Evolutionary conservation across 92 coral and sea anemone genomes (phyloP), one percentile per base, ranked within the genome.

Genomic region (Pocillopora grandis): DNA sequence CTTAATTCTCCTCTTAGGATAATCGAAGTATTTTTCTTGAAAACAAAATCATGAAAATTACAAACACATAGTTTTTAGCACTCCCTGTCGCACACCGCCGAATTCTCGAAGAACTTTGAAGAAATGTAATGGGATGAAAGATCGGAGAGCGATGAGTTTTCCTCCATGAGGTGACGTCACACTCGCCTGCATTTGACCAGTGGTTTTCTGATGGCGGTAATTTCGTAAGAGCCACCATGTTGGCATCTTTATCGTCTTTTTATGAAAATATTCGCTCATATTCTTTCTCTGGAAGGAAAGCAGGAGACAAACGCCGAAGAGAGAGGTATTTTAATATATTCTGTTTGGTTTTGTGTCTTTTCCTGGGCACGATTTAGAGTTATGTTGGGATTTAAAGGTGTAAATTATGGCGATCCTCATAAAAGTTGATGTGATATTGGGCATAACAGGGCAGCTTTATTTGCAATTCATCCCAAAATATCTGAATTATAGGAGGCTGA

Each of bases 171-270:
- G 15, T 58, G 85, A 83, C 86, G 80, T 83, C 86, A 83, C 60
- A 23, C 61, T 27, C 80, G 86, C 73, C 86, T 75, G 86, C 86
- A 75, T 62, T 72, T 67, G 82, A 33, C 79, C 88, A 84, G 88
- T 75, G 88, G 88, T 76, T 59, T 62, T 66, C 71, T 60, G 11
- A 76, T 84, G 88, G 88, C 88, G 81, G 88, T 68, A 84, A 83
- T 20, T 83, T 84, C 52, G 88, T 76, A 82, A 84, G 63, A 8
- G 66, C 81, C 77, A 76, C 88, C 88, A 84, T 84, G 88, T 84
- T 84, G 82, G 65, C 83, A 12, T 84, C 88, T 19, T 68, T 84
- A 21, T 84, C 88, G 70, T 76, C 88, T 62, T 20, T 84, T 52
- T 84, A 76, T 67, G 88, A 84, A 15, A 84, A 74, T 76, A 76